phyloP scores from a whole-genome alignment of 2,113 vertebrate species.

The Grammomys surdaster region DNA sequence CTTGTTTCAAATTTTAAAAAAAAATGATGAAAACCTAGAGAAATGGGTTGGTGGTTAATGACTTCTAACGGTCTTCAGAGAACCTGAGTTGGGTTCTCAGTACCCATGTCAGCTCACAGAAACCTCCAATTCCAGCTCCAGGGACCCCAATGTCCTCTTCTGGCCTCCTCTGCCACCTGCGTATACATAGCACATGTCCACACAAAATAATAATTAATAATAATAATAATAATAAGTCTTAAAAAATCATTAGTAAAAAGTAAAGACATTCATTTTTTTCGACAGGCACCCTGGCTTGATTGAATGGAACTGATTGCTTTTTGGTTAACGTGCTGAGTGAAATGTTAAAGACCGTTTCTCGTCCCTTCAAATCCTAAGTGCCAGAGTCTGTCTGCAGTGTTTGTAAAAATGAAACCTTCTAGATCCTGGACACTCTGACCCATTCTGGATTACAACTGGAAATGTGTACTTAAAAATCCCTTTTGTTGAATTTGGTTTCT shows the following conservation, averaged over 20 bases:
- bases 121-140: not conserved
- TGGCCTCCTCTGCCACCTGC: not conserved
- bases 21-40: not conserved
- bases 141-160: not conserved
- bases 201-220: not conserved
- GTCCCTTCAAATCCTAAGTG: not conserved
- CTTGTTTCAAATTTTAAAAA: not conserved
- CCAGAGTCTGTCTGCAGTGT: not conserved
- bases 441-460: not conserved
- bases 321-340: not conserved
- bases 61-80: not conserved
- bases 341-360: not conserved
- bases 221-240: not conserved
- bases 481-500: not conserved
- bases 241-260: not conserved
- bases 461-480: not conserved
- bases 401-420: not conserved
- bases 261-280: constrained; percentile 1
- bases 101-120: not conserved
- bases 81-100: not conserved
- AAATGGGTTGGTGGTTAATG: not conserved
- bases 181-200: no score
- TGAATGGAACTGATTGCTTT: constrained; percentile 25
- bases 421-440: not conserved
- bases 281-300: not conserved